phyloP scores from a whole-genome alignment of 2,113 vertebrate genomes.

The Plecotus auritus region DNA sequence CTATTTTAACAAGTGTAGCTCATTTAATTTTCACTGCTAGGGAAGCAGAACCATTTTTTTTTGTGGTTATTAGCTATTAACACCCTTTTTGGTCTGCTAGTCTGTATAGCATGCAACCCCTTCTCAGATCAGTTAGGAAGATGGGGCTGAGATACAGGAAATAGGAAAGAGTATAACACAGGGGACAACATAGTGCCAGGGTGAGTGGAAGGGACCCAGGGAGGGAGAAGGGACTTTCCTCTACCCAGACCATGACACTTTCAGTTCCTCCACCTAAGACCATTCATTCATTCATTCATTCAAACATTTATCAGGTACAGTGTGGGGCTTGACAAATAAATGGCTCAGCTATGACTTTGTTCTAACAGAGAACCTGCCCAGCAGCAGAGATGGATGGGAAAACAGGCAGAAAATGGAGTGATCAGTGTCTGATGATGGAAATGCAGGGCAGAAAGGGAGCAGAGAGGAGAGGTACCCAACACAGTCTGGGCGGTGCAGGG shows the following conservation, averaged over 20 bases:
- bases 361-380: neutral
- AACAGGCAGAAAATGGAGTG: neutral
- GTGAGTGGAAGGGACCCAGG: neutral
- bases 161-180: neutral
- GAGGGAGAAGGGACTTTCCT: neutral
- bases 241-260: neutral
- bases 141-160: neutral
- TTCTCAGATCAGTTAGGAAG: neutral
- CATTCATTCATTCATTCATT: neutral
- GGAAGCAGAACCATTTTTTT: neutral
- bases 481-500: neutral
- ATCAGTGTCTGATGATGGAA: neutral
- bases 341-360: neutral
- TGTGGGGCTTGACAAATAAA: neutral
- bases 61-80: neutral
- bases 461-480: neutral
- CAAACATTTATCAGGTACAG: neutral
- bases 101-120: neutral
- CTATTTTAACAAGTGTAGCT: neutral
- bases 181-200: neutral
- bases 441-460: neutral
- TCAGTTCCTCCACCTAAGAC: neutral
- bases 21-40: slow-evolving; percentile 1
- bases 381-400: neutral
- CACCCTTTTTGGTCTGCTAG: neutral